Base-by-base conservation (phyloP, 2,797 vertebrate species). In the Pteropus rufus region DNA sequence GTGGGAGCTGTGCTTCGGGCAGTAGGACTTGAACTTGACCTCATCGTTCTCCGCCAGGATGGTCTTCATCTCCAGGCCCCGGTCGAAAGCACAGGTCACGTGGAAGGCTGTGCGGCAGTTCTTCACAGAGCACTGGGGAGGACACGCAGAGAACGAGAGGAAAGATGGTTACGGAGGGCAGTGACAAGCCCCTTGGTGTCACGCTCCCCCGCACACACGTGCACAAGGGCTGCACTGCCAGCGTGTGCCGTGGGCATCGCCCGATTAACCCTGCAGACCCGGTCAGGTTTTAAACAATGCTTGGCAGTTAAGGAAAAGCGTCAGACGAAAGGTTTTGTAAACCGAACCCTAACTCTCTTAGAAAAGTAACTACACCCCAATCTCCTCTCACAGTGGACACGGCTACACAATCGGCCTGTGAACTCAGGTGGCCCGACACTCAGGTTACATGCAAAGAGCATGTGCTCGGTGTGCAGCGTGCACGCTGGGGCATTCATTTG, bases 1-100 rank as follows among this genome's bases (percentile, higher is more conserved):
- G 67, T 94, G 98, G 36, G 98, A 99, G 2, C 99, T 99, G 98
- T 99, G 99, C 96, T 99, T 99, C 77, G 99, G 99, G 89, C 99
- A 99, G 98, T 99, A 99, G 0, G 99, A 99, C 98, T 99, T 99
- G 98, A 99, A 99, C 98, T 99, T 99, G 95, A 99, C 99, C 98
- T 99, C 99, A 0, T 99, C 99, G 0, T 99, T 99, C 91, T 99
- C 99, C 0, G 99, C 99, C 96, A 99, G 97, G 97, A 99, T 99
- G 77, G 99, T 99, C 98, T 99, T 99, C 99, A 99, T 99, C 96
- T 99, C 99, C 49, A 99, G 98, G 95, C 99, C 98, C 2, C 98
- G 99, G 81, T 99, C 99, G 64, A 99, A 99, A 0, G 99, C 99
- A 12, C 99, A 99, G 12, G 99, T 99, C 97, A 99, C 99, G 0